Conservation (phyloP, 2,797 vertebrate species). For the Spinus pinus region DNA sequence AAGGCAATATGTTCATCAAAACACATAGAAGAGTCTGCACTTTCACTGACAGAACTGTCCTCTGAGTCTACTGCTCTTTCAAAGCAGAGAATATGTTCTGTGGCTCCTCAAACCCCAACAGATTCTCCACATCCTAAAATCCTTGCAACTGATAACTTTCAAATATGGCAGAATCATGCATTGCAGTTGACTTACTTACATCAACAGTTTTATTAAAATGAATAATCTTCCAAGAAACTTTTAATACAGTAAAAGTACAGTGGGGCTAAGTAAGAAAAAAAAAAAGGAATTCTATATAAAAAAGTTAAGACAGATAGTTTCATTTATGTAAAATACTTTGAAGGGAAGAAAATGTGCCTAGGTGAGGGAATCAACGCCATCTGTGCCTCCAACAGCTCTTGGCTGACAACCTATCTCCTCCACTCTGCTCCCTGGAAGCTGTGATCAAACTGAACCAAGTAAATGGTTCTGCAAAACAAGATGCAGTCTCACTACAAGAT, state of each 20-base stretch:
- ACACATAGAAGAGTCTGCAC: background rate
- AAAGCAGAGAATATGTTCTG: background rate
- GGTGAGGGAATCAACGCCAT: conserved; percentile 7
- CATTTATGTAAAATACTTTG: background rate
- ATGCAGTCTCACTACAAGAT: background rate
- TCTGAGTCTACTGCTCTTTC: background rate
- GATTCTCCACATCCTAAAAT: background rate
- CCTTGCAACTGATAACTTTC: background rate
- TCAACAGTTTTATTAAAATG: background rate
- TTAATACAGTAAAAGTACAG: background rate
- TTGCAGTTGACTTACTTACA: background rate
- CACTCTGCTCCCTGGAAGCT: background rate
- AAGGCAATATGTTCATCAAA: background rate
- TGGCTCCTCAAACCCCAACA: background rate
- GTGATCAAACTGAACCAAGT: background rate
- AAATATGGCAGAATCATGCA: background rate
- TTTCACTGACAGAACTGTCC: background rate
- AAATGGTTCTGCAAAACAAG: background rate
- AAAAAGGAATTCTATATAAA: background rate
- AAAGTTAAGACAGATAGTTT: background rate
- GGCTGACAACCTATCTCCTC: background rate
- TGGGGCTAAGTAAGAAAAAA: background rate
- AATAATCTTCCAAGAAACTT: background rate
- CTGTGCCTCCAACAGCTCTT: conserved; percentile 28
- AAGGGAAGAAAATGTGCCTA: conserved; percentile 9